Conservation (phyloP, 2,797 vertebrate species). For the Avahi laniger region DNA sequence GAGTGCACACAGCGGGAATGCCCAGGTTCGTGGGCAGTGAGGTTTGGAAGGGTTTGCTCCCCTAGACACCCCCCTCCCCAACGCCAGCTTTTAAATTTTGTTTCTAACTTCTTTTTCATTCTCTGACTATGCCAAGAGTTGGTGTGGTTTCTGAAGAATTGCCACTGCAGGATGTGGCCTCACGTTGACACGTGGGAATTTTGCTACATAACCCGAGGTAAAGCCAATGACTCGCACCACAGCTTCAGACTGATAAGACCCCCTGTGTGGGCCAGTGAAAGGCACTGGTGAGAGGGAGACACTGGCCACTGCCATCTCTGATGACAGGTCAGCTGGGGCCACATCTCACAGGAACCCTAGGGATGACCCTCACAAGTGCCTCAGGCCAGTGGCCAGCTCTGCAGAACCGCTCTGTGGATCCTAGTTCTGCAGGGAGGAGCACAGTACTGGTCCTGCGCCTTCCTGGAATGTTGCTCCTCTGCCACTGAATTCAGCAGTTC, state of each 20-base stretch:
- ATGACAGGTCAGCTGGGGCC: not conserved
- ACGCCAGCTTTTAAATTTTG: not conserved
- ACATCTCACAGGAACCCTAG: not conserved
- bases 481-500: not conserved
- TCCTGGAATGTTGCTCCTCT: not conserved
- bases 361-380: not conserved
- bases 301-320: not conserved
- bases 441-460: not conserved
- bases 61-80: not conserved
- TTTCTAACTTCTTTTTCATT: not conserved
- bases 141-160: not conserved
- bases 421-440: not conserved
- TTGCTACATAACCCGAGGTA: not conserved
- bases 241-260: not conserved
- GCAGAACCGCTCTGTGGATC: not conserved
- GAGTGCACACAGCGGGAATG: rapidly evolving
- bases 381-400: not conserved
- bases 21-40: not conserved
- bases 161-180: not conserved
- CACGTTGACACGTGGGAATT: not conserved
- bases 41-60: not conserved
- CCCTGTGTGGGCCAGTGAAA: not conserved
- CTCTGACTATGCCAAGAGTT: not conserved
- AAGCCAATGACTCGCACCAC: not conserved
- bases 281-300: not conserved